A percentile compares a stretch with the other conserved stretches of the same genome.
phyloP scores from a whole-genome alignment of 1,140 invertebrate genomes.

The Dinothrombium tinctorium region DNA sequence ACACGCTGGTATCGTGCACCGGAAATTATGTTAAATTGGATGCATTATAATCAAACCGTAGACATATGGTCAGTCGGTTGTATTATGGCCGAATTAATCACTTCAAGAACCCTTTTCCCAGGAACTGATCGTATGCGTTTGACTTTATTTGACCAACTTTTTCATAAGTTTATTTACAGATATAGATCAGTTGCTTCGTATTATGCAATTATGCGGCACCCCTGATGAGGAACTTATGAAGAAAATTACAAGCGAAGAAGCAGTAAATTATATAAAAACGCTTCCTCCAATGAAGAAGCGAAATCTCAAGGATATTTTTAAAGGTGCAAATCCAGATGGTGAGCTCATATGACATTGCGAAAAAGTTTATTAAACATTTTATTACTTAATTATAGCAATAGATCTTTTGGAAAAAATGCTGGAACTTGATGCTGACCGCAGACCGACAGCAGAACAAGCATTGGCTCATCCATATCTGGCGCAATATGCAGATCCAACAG shows the following conservation, averaged over 20 bases:
- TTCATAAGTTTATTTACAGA: constrained; percentile 28
- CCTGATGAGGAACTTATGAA: constrained; percentile 53
- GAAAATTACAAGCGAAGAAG: constrained; percentile 73
- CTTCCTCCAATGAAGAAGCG: constrained; percentile 63
- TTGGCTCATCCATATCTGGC: constrained; percentile 61
- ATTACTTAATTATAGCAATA: constrained; percentile 36
- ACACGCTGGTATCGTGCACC: constrained; percentile 75
- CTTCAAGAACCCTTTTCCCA: constrained; percentile 74
- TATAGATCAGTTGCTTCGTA: constrained; percentile 73
- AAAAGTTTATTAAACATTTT: constrained; percentile 1
- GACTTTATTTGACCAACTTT: neutral
- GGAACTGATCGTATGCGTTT: constrained; percentile 70
- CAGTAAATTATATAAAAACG: constrained; percentile 78
- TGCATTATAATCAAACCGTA: constrained; percentile 86
- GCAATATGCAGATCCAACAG: constrained; percentile 74
- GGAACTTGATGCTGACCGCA: constrained; percentile 74
- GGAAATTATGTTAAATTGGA: constrained; percentile 99
- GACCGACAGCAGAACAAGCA: constrained; percentile 79
- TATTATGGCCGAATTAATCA: constrained; percentile 90
- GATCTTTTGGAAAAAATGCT: constrained; percentile 84
- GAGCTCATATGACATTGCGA: constrained; percentile 14
- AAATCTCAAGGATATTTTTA: constrained; percentile 71
- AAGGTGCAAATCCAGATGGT: constrained; percentile 68
- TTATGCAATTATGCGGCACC: constrained; percentile 61
- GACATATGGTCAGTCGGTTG: constrained; percentile 99